Evolutionary conservation across 2,797 vertebrate genomes (phyloP).

Genomic region (Labeo calbasu): DNA sequence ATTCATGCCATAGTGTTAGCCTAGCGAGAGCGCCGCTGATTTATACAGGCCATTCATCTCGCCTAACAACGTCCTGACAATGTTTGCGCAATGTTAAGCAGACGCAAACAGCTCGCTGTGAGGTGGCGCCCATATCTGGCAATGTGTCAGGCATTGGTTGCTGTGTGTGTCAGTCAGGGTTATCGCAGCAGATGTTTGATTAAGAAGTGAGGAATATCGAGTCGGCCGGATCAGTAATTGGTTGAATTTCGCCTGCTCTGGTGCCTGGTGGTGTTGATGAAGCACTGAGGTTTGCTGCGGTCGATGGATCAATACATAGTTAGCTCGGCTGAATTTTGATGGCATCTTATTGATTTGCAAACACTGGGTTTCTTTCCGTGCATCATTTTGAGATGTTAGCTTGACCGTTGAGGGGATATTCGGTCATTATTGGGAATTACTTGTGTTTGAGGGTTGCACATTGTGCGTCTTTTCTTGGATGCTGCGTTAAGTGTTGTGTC

Average conservation of each 20-base stretch:
- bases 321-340: constrained; percentile 46
- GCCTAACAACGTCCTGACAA: constrained; percentile 48
- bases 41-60: constrained; percentile 51
- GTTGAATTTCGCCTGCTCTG: constrained; percentile 2
- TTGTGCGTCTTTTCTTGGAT: neutral
- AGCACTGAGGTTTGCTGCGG: constrained; percentile 26
- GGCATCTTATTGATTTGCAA: constrained; percentile 40
- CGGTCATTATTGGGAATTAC: neutral
- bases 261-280: constrained; percentile 30
- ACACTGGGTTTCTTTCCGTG: constrained; percentile 8
- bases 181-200: constrained; percentile 21
- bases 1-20: constrained; percentile 57
- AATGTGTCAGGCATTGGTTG: neutral
- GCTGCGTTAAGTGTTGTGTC: neutral
- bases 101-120: constrained; percentile 47
- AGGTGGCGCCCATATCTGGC: neutral
- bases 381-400: constrained; percentile 18
- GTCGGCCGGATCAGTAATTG: constrained; percentile 13
- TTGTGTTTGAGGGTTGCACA: neutral
- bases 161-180: constrained; percentile 22
- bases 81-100: constrained; percentile 47
- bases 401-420: constrained; percentile 23
- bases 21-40: constrained; percentile 44
- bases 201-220: constrained; percentile 25
- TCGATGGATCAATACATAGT: constrained; percentile 24